phyloP scores from a whole-genome alignment of 2,113 vertebrate species.

The Gobius niger region DNA sequence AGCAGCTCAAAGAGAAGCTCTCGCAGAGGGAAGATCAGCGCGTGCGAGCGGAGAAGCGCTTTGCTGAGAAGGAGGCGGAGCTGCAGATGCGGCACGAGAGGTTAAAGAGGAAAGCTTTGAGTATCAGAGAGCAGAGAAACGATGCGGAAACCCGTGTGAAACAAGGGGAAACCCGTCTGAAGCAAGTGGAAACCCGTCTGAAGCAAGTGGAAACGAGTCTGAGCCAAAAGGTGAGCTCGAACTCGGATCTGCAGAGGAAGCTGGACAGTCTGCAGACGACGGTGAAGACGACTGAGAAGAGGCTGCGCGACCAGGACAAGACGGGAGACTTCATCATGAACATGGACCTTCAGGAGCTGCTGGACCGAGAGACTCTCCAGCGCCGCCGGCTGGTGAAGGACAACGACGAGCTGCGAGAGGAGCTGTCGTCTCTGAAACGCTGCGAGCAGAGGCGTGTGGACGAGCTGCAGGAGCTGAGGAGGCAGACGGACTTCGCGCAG shows the following conservation, averaged over 20 bases:
- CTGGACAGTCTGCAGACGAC: slow-evolving; percentile 82
- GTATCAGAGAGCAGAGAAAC: slow-evolving; percentile 80
- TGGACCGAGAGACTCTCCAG: slow-evolving; percentile 75
- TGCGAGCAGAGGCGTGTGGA: slow-evolving; percentile 81
- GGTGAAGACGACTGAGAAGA: slow-evolving; percentile 82
- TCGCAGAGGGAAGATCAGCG: slow-evolving; percentile 74
- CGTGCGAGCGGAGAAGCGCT: slow-evolving; percentile 74
- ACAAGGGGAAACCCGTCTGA: too few relatives aligned
- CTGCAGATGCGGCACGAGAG: too few relatives aligned
- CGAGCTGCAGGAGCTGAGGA: slow-evolving; percentile 77
- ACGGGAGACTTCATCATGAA: slow-evolving; percentile 72
- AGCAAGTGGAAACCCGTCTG: too few relatives aligned
- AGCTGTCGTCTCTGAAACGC: slow-evolving; percentile 75
- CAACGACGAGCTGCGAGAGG: slow-evolving; percentile 80
- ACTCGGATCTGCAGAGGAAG: slow-evolving; percentile 86
- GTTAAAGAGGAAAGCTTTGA: slow-evolving; percentile 81
- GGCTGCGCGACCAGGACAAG: slow-evolving; percentile 74
- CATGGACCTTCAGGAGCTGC: slow-evolving; percentile 77
- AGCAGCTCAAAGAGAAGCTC: slow-evolving; percentile 83
- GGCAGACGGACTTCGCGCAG: slow-evolving; percentile 65
- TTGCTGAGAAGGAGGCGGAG: slow-evolving; percentile 71
- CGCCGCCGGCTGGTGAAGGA: slow-evolving; percentile 73
- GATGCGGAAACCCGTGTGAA: slow-evolving; percentile 68
- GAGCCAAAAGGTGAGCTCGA: slow-evolving; percentile 88
- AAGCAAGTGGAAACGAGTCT: slow-evolving; percentile 67